These are phyloP conservation scores for Thymelicus sylvestris DNA, from an alignment of 2,888 invertebrate genomes.

Conservation along the genomic window DNA sequence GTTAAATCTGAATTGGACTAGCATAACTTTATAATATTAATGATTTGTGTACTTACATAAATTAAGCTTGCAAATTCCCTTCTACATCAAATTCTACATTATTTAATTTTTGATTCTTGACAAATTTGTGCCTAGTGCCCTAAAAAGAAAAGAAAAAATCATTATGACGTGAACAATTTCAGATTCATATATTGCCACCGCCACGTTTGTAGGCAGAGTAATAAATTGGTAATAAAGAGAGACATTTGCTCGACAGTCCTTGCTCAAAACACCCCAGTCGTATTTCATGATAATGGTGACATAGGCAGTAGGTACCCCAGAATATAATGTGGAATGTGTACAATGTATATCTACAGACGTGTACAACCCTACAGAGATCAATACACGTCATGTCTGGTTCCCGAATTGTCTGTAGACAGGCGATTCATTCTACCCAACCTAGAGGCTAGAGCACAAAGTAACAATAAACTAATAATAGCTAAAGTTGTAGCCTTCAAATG, in stretches of 20 bases:
- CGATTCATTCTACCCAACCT: not conserved
- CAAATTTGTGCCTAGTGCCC: no score
- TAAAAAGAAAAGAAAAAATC: slow-evolving; percentile 49
- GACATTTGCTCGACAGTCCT: slow-evolving; percentile 52
- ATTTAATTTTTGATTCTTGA: no score
- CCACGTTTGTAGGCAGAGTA: slow-evolving; percentile 54
- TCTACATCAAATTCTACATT: no score
- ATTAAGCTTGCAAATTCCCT: no score
- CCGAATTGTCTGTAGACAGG: slow-evolving; percentile 13
- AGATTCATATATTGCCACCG: slow-evolving; percentile 61
- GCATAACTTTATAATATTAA: no score
- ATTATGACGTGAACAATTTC: slow-evolving; percentile 69
- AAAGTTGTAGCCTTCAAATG: not conserved
- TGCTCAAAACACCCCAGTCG: slow-evolving; percentile 43
- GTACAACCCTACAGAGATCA: slow-evolving; percentile 16
- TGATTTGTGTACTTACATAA: no score
- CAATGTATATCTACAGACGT: slow-evolving; percentile 16
- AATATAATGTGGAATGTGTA: slow-evolving; percentile 21
- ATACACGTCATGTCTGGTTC: slow-evolving; percentile 32
- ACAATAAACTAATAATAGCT: not conserved
- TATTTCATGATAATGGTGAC: slow-evolving; percentile 46
- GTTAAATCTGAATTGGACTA: not conserved
- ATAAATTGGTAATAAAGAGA: slow-evolving; percentile 73
- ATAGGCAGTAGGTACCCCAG: slow-evolving; percentile 9
- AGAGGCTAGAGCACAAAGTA: not conserved